Base-by-base conservation (phyloP, 2,113 vertebrate genomes). In the Apaloderma vittatum region DNA sequence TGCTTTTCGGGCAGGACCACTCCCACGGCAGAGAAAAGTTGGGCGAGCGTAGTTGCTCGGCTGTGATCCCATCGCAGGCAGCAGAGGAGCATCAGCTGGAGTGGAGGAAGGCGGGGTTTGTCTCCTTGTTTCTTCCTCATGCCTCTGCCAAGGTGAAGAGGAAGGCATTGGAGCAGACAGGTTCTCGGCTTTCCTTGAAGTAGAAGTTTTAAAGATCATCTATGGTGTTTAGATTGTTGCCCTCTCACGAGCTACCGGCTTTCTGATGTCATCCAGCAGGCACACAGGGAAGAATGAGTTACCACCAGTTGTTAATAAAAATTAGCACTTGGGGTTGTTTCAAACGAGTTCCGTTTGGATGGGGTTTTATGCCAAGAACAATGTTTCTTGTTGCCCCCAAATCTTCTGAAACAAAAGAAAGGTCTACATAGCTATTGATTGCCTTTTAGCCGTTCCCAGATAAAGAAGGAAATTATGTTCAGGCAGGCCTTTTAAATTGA, bases 391-490 rank as follows among this genome's bases (percentile, higher is more conserved):
- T 93, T 72, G 87, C 24, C 24, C n/a, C 12, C 3, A 30, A 71
- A 86, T 55, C 40, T 34, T 37, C 65, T 94, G n/a, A 91, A 91
- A 88, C 19, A 54, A 93, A 94, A 93, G 78, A 75, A 88, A 93
- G 63, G 37, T 86, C 76, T 78, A 20, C 2, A 6, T 66, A 86
- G 36, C 58, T 88, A 48, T 91, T 36, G 46, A 68, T 71, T 89
- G 80, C 54, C 65, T 91, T 75, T 82, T 80, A 71, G 62, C 21
- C 67, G 26, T 68, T 65, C 61, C n/a, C 21, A 26, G 68, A 36
- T 70, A 81, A 70, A 86, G 32, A 24, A 55, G 17, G 26, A 82
- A 77, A 48, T 66, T 37, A n/a, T 65, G n/a, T 48, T 76, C 68
- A 24, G 16, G 11, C 21, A 58, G 51, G n/a, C 19, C 45, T 74